phyloP scores from a whole-genome alignment of 2,888 invertebrate genomes.

The Polylopha cassiicola region DNA sequence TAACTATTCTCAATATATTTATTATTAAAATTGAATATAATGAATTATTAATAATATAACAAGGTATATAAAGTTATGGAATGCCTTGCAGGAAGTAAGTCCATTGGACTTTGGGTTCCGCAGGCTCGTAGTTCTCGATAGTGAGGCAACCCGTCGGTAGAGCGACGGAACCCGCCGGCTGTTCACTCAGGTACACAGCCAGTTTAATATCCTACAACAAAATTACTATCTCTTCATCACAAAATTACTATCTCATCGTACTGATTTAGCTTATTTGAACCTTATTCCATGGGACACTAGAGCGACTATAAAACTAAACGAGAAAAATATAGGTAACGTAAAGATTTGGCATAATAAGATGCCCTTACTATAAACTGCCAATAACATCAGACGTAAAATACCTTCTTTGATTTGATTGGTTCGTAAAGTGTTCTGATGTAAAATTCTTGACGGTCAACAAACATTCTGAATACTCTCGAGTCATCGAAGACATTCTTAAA shows the following conservation, averaged over 20 bases:
- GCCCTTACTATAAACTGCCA: not conserved
- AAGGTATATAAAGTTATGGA: conserved; percentile 28
- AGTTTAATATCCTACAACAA: conserved; percentile 50
- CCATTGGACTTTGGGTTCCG: conserved; percentile 55
- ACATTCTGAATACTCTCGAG: conserved; percentile 48
- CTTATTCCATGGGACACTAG: too few relatives aligned
- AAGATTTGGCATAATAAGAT: too few relatives aligned
- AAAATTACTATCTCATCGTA: too few relatives aligned
- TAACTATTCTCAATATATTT: conserved; percentile 21
- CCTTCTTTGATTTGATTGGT: conserved; percentile 36
- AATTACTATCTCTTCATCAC: conserved; percentile 3
- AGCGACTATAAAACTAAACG: too few relatives aligned
- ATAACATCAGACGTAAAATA: conserved; percentile 13
- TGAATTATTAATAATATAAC: conserved; percentile 20
- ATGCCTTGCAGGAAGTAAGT: conserved; percentile 63
- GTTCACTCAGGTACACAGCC: conserved; percentile 46
- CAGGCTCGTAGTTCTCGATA: conserved; percentile 52
- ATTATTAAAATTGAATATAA: conserved; percentile 18
- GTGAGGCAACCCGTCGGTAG: conserved; percentile 57
- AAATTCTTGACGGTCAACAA: conserved; percentile 55
- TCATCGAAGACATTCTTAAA: conserved; percentile 65
- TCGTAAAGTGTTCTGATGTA: conserved; percentile 43
- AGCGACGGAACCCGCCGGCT: conserved; percentile 31
- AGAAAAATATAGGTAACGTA: too few relatives aligned
- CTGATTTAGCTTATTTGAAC: too few relatives aligned